Conservation (phyloP, 2,797 vertebrate species). For the Erpetoichthys calabaricus region DNA sequence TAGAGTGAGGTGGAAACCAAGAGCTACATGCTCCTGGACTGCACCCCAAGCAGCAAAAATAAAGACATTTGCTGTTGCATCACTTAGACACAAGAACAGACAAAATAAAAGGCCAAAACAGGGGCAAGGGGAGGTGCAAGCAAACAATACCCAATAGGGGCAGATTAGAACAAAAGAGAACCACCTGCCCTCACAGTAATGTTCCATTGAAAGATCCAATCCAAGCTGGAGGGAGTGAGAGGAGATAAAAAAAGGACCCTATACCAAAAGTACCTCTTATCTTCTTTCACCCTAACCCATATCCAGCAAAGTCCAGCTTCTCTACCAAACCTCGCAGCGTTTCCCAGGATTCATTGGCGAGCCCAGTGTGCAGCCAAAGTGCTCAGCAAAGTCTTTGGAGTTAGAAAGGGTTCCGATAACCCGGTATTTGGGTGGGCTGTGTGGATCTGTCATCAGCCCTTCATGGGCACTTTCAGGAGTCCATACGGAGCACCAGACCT, state of each 20-base stretch:
- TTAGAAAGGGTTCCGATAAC: constrained; percentile 92
- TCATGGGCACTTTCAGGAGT: constrained; percentile 92
- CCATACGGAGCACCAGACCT: constrained; percentile 94
- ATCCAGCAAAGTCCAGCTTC: not conserved
- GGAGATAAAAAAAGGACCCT: no score
- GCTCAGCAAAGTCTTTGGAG: constrained; percentile 78
- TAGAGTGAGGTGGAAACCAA: no score
- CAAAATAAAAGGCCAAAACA: no score
- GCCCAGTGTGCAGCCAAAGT: constrained; percentile 71
- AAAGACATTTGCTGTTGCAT: no score
- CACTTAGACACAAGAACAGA: no score
- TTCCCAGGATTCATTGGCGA: constrained; percentile 83
- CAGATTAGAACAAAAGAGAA: constrained; percentile 21
- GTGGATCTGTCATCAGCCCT: constrained; percentile 87
- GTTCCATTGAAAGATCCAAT: no score
- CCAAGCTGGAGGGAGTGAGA: no score
- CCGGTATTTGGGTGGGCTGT: constrained; percentile 83
- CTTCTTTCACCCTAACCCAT: no score
- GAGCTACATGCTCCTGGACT: no score
- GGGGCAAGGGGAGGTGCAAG: constrained; percentile 16
- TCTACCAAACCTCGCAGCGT: constrained; percentile 91
- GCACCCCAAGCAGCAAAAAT: no score
- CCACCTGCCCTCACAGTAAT: not conserved
- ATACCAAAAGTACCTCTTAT: no score
- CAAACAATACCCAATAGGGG: constrained; percentile 22